Conservation (phyloP, 37 sponge, comb jelly and placozoan species). For the Chondrosia reniformis region DNA sequence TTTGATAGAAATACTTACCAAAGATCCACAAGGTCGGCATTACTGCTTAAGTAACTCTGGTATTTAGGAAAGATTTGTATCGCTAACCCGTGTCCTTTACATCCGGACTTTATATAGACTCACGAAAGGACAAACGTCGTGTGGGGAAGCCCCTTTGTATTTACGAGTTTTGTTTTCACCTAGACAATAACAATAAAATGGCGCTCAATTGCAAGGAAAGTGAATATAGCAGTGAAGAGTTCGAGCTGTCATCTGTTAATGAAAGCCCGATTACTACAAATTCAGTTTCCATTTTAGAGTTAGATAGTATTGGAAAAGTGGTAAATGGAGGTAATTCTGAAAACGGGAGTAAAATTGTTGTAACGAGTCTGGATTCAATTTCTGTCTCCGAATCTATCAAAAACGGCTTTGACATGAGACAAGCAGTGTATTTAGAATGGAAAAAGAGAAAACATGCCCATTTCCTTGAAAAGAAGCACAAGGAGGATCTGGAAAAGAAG, state of each 20-base stretch:
- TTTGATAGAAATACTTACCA: background rate
- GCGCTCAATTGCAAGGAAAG: background rate
- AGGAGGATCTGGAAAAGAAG: background rate
- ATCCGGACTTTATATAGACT: background rate
- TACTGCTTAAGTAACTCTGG: too few species aligned
- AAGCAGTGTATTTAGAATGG: slow-evolving; percentile 7
- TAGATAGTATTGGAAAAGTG: background rate
- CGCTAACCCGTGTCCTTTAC: background rate
- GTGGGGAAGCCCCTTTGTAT: background rate
- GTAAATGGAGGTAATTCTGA: background rate
- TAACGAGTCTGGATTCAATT: too few species aligned
- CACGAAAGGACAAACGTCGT: background rate
- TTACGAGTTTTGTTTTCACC: background rate
- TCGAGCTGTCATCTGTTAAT: background rate
- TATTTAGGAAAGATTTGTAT: too few species aligned
- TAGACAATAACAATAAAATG: background rate
- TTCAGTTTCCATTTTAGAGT: background rate
- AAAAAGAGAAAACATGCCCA: background rate
- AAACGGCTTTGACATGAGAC: background rate
- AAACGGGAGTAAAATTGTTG: too few species aligned
- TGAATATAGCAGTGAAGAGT: slow-evolving; percentile 10
- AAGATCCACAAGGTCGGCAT: slow-evolving; percentile 15
- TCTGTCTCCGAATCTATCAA: too few species aligned
- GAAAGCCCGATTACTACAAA: background rate
- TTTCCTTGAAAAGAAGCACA: background rate